phyloP scores from a whole-genome alignment of 2,888 invertebrate genomes.

The Dasypogon diadema region DNA sequence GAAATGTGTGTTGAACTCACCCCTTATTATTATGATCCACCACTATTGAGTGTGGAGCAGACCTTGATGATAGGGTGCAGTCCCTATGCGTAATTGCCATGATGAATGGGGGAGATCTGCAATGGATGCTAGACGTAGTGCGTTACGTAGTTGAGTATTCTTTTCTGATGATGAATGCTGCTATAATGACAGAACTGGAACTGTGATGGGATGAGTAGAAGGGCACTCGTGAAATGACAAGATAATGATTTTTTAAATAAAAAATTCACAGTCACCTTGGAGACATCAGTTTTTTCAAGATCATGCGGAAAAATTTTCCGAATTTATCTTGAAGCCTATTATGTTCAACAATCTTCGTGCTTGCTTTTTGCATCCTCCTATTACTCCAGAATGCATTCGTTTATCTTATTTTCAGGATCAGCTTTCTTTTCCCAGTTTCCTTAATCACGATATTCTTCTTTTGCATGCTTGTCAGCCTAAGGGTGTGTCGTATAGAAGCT shows the following conservation, averaged over 20 bases:
- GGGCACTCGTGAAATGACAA: slow-evolving; percentile 9
- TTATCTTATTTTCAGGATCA: too few relatives aligned
- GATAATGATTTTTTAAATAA: slow-evolving; percentile 37
- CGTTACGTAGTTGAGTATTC: slow-evolving; percentile 9
- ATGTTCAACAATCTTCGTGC: too few relatives aligned
- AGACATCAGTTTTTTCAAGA: too few relatives aligned
- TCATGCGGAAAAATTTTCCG: too few relatives aligned
- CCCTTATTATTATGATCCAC: slow-evolving; percentile 35
- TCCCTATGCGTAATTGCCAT: slow-evolving; percentile 45
- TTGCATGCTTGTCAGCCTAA: too few relatives aligned
- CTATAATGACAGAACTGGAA: neutral
- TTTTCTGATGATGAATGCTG: neutral
- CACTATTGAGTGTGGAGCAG: slow-evolving; percentile 41
- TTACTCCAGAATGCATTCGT: too few relatives aligned
- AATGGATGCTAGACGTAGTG: slow-evolving; percentile 34
- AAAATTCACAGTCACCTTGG: neutral
- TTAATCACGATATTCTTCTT: too few relatives aligned
- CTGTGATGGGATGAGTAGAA: neutral
- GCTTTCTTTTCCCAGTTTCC: too few relatives aligned
- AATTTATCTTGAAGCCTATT: too few relatives aligned
- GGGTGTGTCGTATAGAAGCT: too few relatives aligned
- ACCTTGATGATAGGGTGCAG: slow-evolving; percentile 26
- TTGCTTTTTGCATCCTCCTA: too few relatives aligned
- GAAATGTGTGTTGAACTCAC: slow-evolving; percentile 28
- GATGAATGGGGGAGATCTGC: slow-evolving; percentile 29